Evolutionary conservation across 2,797 vertebrate species (phyloP).

Genomic region (Remorina albescens): DNA sequence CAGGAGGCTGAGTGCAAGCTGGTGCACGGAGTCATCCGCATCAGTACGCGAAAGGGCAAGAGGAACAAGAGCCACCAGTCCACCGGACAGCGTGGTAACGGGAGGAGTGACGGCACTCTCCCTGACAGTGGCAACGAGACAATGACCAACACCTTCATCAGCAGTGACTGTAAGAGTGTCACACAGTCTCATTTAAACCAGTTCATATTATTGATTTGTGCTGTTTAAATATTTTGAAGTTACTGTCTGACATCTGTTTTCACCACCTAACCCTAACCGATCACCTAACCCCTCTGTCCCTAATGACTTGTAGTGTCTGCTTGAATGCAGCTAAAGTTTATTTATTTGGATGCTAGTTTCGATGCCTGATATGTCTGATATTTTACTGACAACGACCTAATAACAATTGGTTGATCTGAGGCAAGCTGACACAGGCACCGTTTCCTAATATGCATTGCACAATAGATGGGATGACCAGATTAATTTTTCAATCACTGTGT

Average conservation of each 20-base stretch:
- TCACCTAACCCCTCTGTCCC: slow-evolving; percentile 37
- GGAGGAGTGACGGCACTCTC: slow-evolving; percentile 84
- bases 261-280: slow-evolving; percentile 1
- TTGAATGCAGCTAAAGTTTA: slow-evolving; percentile 30
- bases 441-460: slow-evolving; percentile 24
- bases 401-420: slow-evolving; percentile 48
- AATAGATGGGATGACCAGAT: slow-evolving; percentile 35
- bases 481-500: background rate
- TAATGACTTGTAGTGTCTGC: slow-evolving; percentile 67
- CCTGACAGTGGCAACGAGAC: slow-evolving; percentile 96
- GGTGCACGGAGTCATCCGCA: slow-evolving; percentile 96
- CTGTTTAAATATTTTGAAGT: slow-evolving; percentile 3
- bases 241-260: background rate
- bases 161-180: slow-evolving; percentile 89
- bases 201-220: background rate
- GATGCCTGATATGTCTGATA: slow-evolving; percentile 19
- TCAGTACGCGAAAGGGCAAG: slow-evolving; percentile 94
- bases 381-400: slow-evolving; percentile 48
- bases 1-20: slow-evolving; percentile 97
- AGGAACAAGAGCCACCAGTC: slow-evolving; percentile 80
- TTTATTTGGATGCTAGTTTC: slow-evolving; percentile 56
- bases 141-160: slow-evolving; percentile 91
- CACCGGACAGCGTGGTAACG: slow-evolving; percentile 79
- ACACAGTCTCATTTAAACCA: background rate
- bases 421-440: slow-evolving; percentile 58